Evolutionary conservation across 2,888 invertebrate species (phyloP), one percentile per base, ranked within the genome.

Genomic region (Nineta flava): DNA sequence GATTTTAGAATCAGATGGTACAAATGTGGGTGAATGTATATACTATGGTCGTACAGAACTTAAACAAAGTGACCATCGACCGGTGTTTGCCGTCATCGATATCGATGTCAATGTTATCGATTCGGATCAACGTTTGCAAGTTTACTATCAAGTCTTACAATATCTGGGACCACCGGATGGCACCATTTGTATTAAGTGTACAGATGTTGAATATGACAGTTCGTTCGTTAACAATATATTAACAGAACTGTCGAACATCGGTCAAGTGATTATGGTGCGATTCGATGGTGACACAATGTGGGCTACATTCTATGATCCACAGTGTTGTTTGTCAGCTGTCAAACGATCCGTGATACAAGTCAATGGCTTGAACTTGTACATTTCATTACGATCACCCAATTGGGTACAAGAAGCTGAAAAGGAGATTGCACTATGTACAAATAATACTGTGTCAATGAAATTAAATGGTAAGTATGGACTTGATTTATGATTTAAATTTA

Each of bases 41-140:
- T 83, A 87, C 64, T 99, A 99, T 65, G 92, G 93, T 2, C 74
- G 92, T 55, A 88, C 94, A 6, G 96, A 99, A 66, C 69, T 99
- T 51, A 96, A 95, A 64, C 95, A 95, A 64, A 95, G 95, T 62
- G 96, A 97, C 68, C 96, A 97, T 70, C 77, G 97, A 52, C 97
- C 99, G 2, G 96, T 99, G 1, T 83, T 92, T 57, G 92, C 88
- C 0, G 78, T 93, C 51, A 77, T 96, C 57, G 92, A 94, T 66
- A 73, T 93, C 10, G 91, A 95, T 62, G 82, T 90, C 3, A 74
- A 85, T 55, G 80, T 80, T 61, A 83, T 95, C 1, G 83, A 91
- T 61, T 75, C 79, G 46, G 76, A 79, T 13, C 79, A 80, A 59
- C 78, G 93, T 50, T 79, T 86, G 60, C 71, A 75, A 57, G 83